Base-by-base conservation (phyloP, 2,888 invertebrate species). In the Crematogaster levior region DNA sequence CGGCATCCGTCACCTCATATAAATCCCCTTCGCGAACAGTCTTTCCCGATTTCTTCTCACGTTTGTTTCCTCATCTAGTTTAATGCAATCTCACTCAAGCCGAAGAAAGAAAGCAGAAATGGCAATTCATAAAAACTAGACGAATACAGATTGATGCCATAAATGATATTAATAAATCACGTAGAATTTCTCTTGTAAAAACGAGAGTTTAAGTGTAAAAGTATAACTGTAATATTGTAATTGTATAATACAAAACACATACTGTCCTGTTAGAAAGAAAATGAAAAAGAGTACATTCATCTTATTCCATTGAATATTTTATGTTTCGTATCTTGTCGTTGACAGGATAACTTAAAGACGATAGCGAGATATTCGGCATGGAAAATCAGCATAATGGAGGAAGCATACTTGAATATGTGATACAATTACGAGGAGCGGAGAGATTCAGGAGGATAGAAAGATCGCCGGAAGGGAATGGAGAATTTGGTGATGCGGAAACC, bases 11-110 rank as follows among this genome's bases (percentile, higher is more conserved):
- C 72, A 21, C 48, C 53, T 24, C 58, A 18, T 80, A 82, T 83
- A 82, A 86, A 86, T 84, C 72, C 68, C 75, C 30, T 80, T 85
- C 46, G 4, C 51, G 48, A 83, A 56, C 73, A 68, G n/a, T 15
- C 18, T 34, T 21, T 34, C 21, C 6, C 30, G 10, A 74, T 74
- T 74, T 48, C 34, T 74, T 74, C 46, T 48, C 30, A 60, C 46
- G 30, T 60, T 74, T 60, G 34, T 74, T 60, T 74, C 3, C 21
- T 74, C 30, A 43, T 73, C 15, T 30, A 12, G 18, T 72, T 24
- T 72, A 72, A 72, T 27, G 18, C 5, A n/a, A n/a, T 73, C 30
- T 58, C 43, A 73, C 12, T 40, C 21, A 5, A 27, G 43, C 4
- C 18, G 5, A 40, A 15, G 21, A 9, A 43, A 43, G 1, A 40